Evolutionary conservation across 2,888 invertebrate species (phyloP).

Genomic region (Cataglyphis altisquamis): DNA sequence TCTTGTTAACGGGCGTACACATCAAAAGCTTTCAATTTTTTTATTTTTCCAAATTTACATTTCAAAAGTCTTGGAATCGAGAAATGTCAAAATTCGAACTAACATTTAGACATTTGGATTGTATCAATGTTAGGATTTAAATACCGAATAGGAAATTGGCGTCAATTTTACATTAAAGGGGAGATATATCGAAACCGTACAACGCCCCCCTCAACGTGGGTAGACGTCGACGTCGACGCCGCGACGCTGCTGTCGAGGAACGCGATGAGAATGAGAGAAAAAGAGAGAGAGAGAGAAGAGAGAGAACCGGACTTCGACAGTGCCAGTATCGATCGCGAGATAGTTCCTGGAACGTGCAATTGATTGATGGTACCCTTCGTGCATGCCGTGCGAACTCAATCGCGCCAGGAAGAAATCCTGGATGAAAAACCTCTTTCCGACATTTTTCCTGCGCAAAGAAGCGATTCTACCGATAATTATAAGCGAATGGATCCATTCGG

Average conservation of each 20-base stretch:
- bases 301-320: slow-evolving; percentile 36
- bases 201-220: slow-evolving; percentile 4
- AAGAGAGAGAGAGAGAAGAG: background rate
- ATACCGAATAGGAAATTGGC: background rate
- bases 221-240: slow-evolving; percentile 42
- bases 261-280: slow-evolving; percentile 22
- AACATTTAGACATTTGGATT: background rate
- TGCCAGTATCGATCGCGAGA: slow-evolving; percentile 63
- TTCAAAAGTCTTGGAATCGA: background rate
- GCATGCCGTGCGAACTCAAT: slow-evolving; percentile 45
- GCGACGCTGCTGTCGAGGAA: slow-evolving; percentile 55
- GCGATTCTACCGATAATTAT: slow-evolving; percentile 21
- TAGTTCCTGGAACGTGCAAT: slow-evolving; percentile 63
- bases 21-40: background rate
- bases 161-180: slow-evolving; percentile 27
- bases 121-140: background rate
- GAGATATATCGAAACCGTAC: slow-evolving; percentile 38
- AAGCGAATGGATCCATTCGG: background rate
- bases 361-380: slow-evolving; percentile 64
- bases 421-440: slow-evolving; percentile 29
- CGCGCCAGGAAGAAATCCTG: slow-evolving; percentile 23
- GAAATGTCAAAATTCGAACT: background rate
- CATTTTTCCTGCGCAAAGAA: background rate
- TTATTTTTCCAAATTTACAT: background rate
- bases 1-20: background rate